These are phyloP conservation scores for Diaphora mendica DNA, from an alignment of 2,888 invertebrate genomes.

Conservation along the genomic window DNA sequence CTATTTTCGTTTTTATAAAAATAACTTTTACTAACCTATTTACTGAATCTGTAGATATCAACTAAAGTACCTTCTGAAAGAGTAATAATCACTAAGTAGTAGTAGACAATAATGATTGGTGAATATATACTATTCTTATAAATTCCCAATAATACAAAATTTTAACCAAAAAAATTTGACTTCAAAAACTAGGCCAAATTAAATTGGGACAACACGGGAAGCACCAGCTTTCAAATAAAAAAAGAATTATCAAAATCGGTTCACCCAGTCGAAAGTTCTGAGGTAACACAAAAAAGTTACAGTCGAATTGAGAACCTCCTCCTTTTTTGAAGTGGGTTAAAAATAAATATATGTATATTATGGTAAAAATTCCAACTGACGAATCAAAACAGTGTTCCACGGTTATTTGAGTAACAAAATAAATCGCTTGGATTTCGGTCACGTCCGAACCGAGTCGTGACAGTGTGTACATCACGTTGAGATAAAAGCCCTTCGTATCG, in stretches of 20 bases:
- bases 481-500: slow-evolving; percentile 78
- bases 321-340: background rate
- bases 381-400: slow-evolving; percentile 62
- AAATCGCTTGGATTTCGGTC: slow-evolving; percentile 81
- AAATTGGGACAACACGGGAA: too few species aligned
- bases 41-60: background rate
- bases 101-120: too few species aligned
- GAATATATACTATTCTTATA: too few species aligned
- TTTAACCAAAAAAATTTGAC: too few species aligned
- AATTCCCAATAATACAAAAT: too few species aligned
- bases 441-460: slow-evolving; percentile 80
- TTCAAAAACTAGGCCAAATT: too few species aligned
- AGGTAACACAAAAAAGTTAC: too few species aligned
- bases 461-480: slow-evolving; percentile 79
- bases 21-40: background rate
- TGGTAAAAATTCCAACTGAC: slow-evolving; percentile 51
- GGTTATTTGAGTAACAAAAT: slow-evolving; percentile 63
- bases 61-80: background rate
- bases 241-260: too few species aligned
- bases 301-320: too few species aligned
- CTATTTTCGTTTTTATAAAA: background rate
- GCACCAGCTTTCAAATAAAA: too few species aligned
- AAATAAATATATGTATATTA: background rate
- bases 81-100: background rate
- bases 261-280: too few species aligned